phyloP scores from a whole-genome alignment of 2,797 vertebrate genomes.

The Chrysocyon brachyurus region DNA sequence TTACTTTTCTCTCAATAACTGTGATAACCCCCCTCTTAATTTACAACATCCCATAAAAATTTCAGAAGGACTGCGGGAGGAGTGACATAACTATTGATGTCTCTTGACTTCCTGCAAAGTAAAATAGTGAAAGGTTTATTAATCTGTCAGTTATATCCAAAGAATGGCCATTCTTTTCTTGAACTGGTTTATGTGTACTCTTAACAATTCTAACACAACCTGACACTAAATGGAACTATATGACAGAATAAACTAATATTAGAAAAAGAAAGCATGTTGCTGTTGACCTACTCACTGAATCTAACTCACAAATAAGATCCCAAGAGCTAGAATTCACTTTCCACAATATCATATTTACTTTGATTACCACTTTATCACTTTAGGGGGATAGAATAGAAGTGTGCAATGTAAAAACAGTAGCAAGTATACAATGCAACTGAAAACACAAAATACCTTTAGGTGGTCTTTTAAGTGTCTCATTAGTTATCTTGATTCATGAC shows the following conservation, averaged over 20 bases:
- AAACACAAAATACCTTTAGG: background rate
- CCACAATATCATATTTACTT: background rate
- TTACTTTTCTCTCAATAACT: conserved; percentile 46
- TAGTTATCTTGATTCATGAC: background rate
- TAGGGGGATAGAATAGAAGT: background rate
- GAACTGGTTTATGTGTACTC: conserved; percentile 24
- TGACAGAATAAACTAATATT: conserved; percentile 65
- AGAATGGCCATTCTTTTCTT: conserved; percentile 42
- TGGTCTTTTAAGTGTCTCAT: background rate
- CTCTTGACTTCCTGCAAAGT: conserved; percentile 58
- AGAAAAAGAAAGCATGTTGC: conserved; percentile 5
- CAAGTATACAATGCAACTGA: background rate
- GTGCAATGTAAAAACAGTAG: background rate
- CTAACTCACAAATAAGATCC: conserved; percentile 26
- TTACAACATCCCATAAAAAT: conserved; percentile 26
- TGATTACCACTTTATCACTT: background rate
- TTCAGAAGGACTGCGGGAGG: background rate
- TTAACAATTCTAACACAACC: conserved; percentile 44
- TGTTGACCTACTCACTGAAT: conserved; percentile 19
- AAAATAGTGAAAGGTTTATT: conserved; percentile 62
- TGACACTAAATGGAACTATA: conserved; percentile 72
- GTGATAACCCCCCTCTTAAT: background rate
- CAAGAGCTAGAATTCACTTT: background rate
- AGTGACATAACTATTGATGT: conserved; percentile 61
- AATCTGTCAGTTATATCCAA: conserved; percentile 74